Conservation (phyloP, 2,797 vertebrate genomes). For the Anabas testudineus region DNA sequence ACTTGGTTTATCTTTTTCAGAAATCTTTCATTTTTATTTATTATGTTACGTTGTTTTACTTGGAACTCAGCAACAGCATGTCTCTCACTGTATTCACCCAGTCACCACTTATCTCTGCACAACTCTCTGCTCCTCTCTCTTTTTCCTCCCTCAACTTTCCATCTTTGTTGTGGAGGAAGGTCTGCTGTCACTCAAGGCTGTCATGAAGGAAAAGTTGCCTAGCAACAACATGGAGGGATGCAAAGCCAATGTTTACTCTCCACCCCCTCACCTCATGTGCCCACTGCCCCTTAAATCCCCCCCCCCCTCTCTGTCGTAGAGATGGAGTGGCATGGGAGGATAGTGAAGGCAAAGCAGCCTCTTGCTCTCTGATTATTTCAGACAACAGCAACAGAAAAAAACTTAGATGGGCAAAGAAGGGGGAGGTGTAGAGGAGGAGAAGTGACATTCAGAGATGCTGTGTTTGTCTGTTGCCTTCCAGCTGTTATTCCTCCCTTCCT, state of each 20-base stretch:
- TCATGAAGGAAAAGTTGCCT: slow-evolving; percentile 79
- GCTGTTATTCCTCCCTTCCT: slow-evolving; percentile 69
- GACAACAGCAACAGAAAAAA: slow-evolving; percentile 64
- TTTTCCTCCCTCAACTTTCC: slow-evolving; percentile 60
- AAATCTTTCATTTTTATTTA: too few species aligned
- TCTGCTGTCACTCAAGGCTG: slow-evolving; percentile 77
- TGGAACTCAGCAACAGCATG: slow-evolving; percentile 22
- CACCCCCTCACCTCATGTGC: slow-evolving; percentile 66
- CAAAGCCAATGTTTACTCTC: slow-evolving; percentile 70
- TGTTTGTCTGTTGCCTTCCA: slow-evolving; percentile 65
- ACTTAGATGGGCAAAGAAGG: slow-evolving; percentile 32
- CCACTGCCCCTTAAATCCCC: slow-evolving; percentile 50
- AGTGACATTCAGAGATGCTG: slow-evolving; percentile 63
- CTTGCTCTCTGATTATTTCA: slow-evolving; percentile 55
- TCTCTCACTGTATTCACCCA: slow-evolving; percentile 24
- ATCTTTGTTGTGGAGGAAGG: slow-evolving; percentile 71
- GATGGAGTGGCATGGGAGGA: slow-evolving; percentile 56
- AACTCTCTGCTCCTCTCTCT: slow-evolving; percentile 39
- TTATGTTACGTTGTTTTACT: slow-evolving; percentile 16
- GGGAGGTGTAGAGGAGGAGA: slow-evolving; percentile 11
- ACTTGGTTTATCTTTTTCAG: too few species aligned
- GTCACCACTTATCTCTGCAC: slow-evolving; percentile 26
- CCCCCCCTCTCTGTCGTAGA: slow-evolving; percentile 30
- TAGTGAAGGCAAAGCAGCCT: slow-evolving; percentile 44
- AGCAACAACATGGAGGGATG: slow-evolving; percentile 77